Base-by-base conservation (phyloP, 2,888 invertebrate species). In the Scaptomyza tumidula region DNA sequence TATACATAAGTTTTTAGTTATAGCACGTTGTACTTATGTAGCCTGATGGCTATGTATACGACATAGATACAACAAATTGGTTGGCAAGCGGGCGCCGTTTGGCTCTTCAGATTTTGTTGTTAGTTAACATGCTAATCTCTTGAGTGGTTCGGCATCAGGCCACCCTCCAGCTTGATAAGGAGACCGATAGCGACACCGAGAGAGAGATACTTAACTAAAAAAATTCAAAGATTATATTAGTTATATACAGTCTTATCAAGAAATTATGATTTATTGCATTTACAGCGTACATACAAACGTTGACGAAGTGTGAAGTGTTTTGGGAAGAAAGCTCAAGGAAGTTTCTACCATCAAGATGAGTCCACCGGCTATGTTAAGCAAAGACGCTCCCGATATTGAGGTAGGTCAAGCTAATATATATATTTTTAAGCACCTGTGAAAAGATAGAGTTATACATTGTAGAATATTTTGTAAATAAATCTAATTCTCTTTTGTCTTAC, bases 341-440 rank as follows among this genome's bases (percentile, higher is more conserved):
- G 1, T 4, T 37, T 13, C 31, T 6, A 29, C 43, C 41, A 41
- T 37, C 63, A 78, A 63, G 45, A 92, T 92, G 92, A 89, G 88
- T 83, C 91, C 94, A 57, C 93, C 93, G 83, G 91, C 91, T 67
- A 60, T 90, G 55, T 68, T 96, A 53, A 96, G 96, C 91, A 95
- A 94, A 86, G 96, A 97, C 89, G 89, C 96, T 67, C 95, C 96
- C 2, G 97, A 97, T 91, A 97, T 97, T 87, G 97, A 97, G 94
- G 97, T 96, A 92, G 93, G 93, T 78, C 35, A 1, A 6, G 7
- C 19, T 19, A 29, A 24, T 24, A 24, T 24, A 24, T 1, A 29
- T 29, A n/a, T n/a, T n/a, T n/a, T n/a, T n/a, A 1, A 29, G 3
- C 6, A 29, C 6, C 29, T 16, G 10, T 0, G 6, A 24, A 14